phyloP scores from a whole-genome alignment of 2,888 invertebrate species.

The Drosophila nigritarsus region DNA sequence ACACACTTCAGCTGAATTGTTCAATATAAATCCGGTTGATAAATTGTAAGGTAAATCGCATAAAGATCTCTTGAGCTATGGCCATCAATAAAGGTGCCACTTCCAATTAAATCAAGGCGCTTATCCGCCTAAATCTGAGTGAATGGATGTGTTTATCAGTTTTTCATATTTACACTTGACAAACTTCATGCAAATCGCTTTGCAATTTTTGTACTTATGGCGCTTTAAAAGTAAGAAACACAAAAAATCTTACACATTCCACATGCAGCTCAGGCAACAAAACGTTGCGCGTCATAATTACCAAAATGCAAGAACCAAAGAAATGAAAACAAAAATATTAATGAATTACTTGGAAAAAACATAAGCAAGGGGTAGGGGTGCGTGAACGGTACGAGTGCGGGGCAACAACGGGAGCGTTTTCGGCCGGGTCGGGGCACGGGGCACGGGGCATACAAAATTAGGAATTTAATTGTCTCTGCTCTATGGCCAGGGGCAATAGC shows the following conservation, averaged over 20 bases:
- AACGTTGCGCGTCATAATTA: conserved; percentile 82
- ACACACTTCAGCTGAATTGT: background rate
- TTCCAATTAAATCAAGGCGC: background rate
- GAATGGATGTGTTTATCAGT: background rate
- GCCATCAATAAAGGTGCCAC: conserved; percentile 1
- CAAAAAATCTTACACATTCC: conserved; percentile 44
- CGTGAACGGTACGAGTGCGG: background rate
- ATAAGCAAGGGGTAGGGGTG: conserved; percentile 53
- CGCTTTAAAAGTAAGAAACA: background rate
- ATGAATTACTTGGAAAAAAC: conserved; percentile 84
- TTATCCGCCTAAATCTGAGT: background rate
- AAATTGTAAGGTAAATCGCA: background rate
- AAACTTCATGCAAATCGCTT: conserved; percentile 22
- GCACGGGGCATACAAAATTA: conserved; percentile 71
- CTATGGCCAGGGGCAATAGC: conserved; percentile 29
- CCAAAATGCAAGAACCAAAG: conserved; percentile 35
- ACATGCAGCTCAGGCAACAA: conserved; percentile 70
- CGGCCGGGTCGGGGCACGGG: conserved; percentile 31
- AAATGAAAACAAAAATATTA: conserved; percentile 79
- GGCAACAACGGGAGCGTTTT: conserved; percentile 11
- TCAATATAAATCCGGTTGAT: background rate
- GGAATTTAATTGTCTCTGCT: conserved; percentile 78
- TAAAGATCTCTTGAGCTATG: background rate
- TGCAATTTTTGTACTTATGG: background rate
- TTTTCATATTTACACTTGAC: background rate